phyloP scores from a whole-genome alignment of 2,113 vertebrate genomes.

The Amia ocellicauda region DNA sequence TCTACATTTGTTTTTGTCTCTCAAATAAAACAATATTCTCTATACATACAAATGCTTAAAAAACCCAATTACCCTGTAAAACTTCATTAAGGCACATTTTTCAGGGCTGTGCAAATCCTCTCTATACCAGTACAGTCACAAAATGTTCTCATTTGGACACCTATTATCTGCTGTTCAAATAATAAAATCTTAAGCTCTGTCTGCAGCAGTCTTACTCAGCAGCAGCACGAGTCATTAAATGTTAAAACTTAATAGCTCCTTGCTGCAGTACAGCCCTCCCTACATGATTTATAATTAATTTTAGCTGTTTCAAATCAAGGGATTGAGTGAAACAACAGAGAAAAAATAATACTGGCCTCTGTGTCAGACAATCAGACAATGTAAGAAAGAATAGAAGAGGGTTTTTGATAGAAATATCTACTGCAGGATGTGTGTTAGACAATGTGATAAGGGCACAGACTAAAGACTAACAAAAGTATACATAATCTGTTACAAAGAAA shows the following conservation, averaged over 20 bases:
- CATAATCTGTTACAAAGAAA: too few species aligned
- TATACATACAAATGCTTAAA: too few species aligned
- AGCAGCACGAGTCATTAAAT: constrained; percentile 56
- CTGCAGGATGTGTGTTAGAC: too few species aligned
- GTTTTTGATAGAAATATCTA: too few species aligned
- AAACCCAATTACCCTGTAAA: background rate
- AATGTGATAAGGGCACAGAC: too few species aligned
- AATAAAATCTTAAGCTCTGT: constrained; percentile 25
- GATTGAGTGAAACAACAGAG: constrained; percentile 28
- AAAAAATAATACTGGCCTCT: constrained; percentile 32
- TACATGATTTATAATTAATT: constrained; percentile 42
- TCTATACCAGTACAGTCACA: background rate
- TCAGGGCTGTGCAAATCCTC: background rate
- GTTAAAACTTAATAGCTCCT: constrained; percentile 63
- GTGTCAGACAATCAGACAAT: constrained; percentile 3
- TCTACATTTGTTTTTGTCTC: too few species aligned
- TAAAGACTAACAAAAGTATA: too few species aligned
- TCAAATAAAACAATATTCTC: too few species aligned
- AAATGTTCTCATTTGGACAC: background rate
- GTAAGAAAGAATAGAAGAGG: too few species aligned
- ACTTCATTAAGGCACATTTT: background rate
- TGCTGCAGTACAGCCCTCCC: constrained; percentile 60
- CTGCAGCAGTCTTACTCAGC: constrained; percentile 34
- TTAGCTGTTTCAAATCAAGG: constrained; percentile 28
- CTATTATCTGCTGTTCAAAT: background rate